A percentile compares a stretch with the other conserved stretches of the same genome.
phyloP scores from a whole-genome alignment of 2,797 vertebrate species.

The Gouania willdenowi region DNA sequence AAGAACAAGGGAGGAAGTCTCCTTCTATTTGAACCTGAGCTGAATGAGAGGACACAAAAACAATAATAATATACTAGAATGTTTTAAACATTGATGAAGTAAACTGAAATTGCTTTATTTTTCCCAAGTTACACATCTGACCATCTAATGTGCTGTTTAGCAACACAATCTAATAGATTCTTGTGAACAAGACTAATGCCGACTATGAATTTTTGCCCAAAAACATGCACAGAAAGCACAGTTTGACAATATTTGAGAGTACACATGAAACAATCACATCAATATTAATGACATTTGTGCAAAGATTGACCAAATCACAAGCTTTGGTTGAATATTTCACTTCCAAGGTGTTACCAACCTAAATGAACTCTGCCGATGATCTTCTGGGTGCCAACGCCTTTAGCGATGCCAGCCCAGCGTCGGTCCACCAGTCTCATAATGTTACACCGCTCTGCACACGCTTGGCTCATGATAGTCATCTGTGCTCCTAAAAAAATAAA shows the following conservation, averaged over 20 bases:
- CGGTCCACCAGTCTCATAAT: slow-evolving; percentile 98
- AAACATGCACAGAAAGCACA: too few species aligned
- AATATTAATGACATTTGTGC: too few species aligned
- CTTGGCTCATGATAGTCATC: slow-evolving; percentile 99
- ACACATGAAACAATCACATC: too few species aligned
- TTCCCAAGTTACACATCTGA: too few species aligned
- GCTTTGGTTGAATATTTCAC: too few species aligned
- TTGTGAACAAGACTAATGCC: too few species aligned
- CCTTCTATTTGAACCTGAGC: slow-evolving; percentile 99
- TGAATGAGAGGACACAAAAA: slow-evolving; percentile 49
- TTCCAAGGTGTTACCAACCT: slow-evolving; percentile 81
- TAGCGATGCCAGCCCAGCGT: slow-evolving; percentile 96
- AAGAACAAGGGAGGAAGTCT: slow-evolving; percentile 95
- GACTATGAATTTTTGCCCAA: too few species aligned
- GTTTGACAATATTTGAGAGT: too few species aligned
- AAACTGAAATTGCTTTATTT: too few species aligned
- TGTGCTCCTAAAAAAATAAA: slow-evolving; percentile 83
- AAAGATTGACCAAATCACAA: too few species aligned
- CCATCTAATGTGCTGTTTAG: too few species aligned
- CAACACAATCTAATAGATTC: too few species aligned
- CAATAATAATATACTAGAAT: background rate
- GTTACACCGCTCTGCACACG: slow-evolving; percentile 96
- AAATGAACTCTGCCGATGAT: slow-evolving; percentile 97
- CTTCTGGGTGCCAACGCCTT: slow-evolving; percentile 97
- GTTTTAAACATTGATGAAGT: background rate